These are phyloP conservation scores for Madoqua kirkii DNA, from an alignment of 2,113 vertebrate genomes.

Conservation along the genomic window DNA sequence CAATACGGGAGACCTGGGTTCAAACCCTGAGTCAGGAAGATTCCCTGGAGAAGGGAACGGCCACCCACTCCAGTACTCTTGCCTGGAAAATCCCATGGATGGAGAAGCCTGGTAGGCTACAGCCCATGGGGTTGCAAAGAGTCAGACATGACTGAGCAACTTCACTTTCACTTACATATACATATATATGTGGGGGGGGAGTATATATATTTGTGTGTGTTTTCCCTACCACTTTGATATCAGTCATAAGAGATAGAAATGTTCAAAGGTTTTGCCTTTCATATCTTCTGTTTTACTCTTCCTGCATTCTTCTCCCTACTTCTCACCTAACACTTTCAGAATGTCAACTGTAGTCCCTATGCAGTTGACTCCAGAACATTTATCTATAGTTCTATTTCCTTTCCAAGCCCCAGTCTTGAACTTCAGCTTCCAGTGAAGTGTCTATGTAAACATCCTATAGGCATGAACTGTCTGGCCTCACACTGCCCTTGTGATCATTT, in stretches of 20 bases:
- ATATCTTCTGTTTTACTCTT: not conserved
- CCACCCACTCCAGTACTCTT: not conserved
- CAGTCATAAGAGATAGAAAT: not conserved
- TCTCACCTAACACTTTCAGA: not conserved
- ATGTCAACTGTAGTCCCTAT: not conserved
- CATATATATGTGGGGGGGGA: fast-evolving
- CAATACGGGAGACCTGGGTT: not conserved
- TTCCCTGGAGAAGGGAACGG: not conserved
- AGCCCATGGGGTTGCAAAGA: not conserved
- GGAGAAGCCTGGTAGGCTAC: not conserved
- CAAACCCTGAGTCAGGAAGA: not conserved
- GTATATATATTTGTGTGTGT: fast-evolving
- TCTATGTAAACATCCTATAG: too few relatives aligned
- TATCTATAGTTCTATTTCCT: not conserved
- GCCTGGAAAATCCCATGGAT: not conserved
- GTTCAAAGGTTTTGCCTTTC: not conserved
- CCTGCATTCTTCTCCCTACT: not conserved
- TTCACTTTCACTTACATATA: not conserved
- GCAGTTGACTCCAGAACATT: not conserved
- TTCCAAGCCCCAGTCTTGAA: not conserved
- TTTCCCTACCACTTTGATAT: not conserved
- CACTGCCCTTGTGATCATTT: not conserved
- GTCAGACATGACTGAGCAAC: not conserved
- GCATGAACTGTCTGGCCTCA: not conserved
- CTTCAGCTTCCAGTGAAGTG: not conserved